Evolutionary conservation across 2,797 vertebrate genomes (phyloP), one percentile per base, ranked within the genome.

Genomic region (Setipinna tenuifilis): DNA sequence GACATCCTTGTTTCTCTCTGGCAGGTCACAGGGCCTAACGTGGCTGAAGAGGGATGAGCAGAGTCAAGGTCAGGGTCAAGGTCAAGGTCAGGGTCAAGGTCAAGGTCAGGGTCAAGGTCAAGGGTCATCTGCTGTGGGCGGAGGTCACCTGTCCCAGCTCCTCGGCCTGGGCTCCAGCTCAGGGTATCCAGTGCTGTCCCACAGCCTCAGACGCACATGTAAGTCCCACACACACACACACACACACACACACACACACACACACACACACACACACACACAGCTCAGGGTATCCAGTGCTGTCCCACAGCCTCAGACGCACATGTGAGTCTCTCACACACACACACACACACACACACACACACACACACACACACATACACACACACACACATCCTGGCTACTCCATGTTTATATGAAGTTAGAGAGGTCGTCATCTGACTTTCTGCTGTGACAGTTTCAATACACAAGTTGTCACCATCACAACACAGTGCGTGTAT

Each of bases 151-250:
- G 68, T 88, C 88, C 89, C 93, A 93, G 82, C 86, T 90, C 11
- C 86, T 88, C 19, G 93, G 93, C 14, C 54, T 75, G 12, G 25
- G 68, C 68, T 31, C 5, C 28, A 75, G 50, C 14, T 54, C 82
- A 10, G 88, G 92, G 14, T 92, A 88, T 17, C 92, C 92, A 87
- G 86, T 85, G 1, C 89, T 84, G 82, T 88, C 93, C 85, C 84
- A 90, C 85, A 84, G 75, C 82, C 84, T 82, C 85, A 94, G 94
- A 88, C 95, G 93, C 89, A 91, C 92, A 87, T 96, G 96, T 96
- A 88, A 91, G 96, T 92, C 28, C 83, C 50, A 62, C 46, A 54
- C 57, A 54, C 50, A 54, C 50, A 54, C 50, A 54, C 50, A 54
- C 50, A 54, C 50, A 54, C 50, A 54, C 50, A 54, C 50, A 54